Evolutionary conservation across 1,140 invertebrate genomes (phyloP), one percentile per base, ranked within the genome.

Genomic region (Drosophila navojoa): DNA sequence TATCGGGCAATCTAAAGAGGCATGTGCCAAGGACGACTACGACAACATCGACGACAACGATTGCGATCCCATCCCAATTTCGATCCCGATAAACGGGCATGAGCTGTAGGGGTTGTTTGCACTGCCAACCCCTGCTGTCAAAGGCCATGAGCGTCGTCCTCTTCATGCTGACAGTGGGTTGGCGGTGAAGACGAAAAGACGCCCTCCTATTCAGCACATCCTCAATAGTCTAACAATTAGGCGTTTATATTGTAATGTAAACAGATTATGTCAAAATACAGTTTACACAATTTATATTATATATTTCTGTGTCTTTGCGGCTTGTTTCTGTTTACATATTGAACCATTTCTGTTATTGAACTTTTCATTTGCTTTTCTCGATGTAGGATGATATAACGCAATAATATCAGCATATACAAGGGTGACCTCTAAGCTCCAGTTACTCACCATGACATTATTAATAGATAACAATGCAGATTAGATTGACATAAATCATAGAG

Each of bases 201-300:
- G 63, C 76, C 66, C 62, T 38, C 67, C 70, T 59, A 60, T 71
- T 68, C 32, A 40, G 25, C 15, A 60, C 45, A 40, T 32, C 32
- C 75, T 79, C 35, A 84, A 79, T 84, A 79, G 80, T 47, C 42
- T 25, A 50, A 40, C 77, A 82, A 84, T 84, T 79, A 82, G 61
- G 45, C 42, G 44, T 70, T 72, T 79, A 40, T 74, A 55, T 61
- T 69, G 59, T 42, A 72, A 49, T 32, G 35, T 47, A 64, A 69
- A 76, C 47, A 47, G 32, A 77, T 57, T 71, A 63, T 71, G 57
- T 49, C 55, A 42, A 61, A 62, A 67, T 66, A 66, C 29, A 42
- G 42, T 52, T 60, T 58, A 27, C 32, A 32, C 42, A 55, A 42
- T 35, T 27, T 57, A 13, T 49, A 32, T 32, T 32, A 3, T 11